Percentiles rank a stretch among this genome's conserved stretches.
These are phyloP conservation scores for Empidonax traillii DNA, from an alignment of 2,113 vertebrate genomes.

Conservation along the genomic window DNA sequence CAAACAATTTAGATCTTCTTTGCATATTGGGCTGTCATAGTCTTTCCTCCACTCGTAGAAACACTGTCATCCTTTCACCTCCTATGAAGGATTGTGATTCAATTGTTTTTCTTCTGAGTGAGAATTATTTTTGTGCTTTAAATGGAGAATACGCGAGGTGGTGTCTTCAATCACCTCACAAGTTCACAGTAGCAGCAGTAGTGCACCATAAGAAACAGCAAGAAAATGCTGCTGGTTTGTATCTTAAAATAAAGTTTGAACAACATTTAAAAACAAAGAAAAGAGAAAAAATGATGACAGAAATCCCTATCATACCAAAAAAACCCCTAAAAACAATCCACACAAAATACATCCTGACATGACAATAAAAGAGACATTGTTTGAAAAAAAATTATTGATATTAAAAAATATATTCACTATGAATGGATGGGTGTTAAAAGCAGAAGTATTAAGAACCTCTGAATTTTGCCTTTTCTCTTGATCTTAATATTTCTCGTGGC, in stretches of 20 bases:
- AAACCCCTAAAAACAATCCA: accelerated
- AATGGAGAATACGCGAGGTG: accelerated
- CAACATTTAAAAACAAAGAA: neutral
- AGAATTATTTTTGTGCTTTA: neutral
- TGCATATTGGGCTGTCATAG: neutral
- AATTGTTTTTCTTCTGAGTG: neutral
- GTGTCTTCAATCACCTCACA: neutral
- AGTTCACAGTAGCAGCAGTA: neutral
- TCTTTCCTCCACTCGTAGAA: neutral
- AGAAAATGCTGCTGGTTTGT: neutral
- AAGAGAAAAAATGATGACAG: neutral
- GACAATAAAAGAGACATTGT: neutral
- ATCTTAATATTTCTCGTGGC: neutral
- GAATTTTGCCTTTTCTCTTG: neutral
- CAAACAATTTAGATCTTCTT: neutral
- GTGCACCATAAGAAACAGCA: neutral
- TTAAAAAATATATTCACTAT: neutral
- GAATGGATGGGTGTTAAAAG: neutral
- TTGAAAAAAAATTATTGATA: neutral
- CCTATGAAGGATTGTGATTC: neutral
- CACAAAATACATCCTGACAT: neutral
- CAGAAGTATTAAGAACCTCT: neutral
- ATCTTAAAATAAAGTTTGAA: neutral
- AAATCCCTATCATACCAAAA: neutral
- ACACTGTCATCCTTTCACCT: neutral